phyloP scores from a whole-genome alignment of 2,113 vertebrate species.

The Corapipo altera region DNA sequence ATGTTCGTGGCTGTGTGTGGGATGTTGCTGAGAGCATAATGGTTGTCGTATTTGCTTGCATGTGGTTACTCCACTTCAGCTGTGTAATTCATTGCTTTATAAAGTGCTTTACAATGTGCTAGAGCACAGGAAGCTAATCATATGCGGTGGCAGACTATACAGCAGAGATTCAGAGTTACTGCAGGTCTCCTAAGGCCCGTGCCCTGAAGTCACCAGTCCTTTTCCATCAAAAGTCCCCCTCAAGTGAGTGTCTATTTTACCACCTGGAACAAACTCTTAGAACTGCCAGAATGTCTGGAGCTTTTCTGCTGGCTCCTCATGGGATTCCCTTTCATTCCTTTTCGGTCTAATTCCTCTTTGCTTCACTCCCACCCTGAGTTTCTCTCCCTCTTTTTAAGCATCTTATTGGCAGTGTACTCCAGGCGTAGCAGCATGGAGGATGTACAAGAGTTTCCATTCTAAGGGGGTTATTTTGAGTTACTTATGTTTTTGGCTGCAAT shows the following conservation, averaged over 20 bases:
- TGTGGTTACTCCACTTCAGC: conserved; percentile 51
- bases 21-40: conserved; percentile 54
- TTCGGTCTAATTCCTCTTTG: conserved; percentile 25
- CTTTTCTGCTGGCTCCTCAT: conserved; percentile 17
- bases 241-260: conserved; percentile 11
- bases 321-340: conserved; percentile 60
- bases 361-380: conserved; percentile 41
- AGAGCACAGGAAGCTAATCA: conserved; percentile 17
- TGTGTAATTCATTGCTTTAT: conserved; percentile 44
- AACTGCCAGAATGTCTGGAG: conserved; percentile 35
- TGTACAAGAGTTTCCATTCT: conserved; percentile 29
- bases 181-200: neutral
- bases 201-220: conserved; percentile 28
- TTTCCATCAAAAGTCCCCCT: conserved; percentile 29
- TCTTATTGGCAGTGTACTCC: conserved; percentile 38
- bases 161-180: neutral
- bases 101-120: conserved; percentile 18
- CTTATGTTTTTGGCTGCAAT: conserved; percentile 53
- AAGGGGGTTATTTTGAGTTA: conserved; percentile 50
- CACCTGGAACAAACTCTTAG: conserved; percentile 51
- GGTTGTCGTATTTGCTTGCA: conserved; percentile 51
- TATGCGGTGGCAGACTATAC: neutral
- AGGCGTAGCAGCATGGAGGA: conserved; percentile 16
- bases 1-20: conserved; percentile 33
- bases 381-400: conserved; percentile 47